Evolutionary conservation across 2,797 vertebrate genomes (phyloP).

Genomic region (Botia almorhae): DNA sequence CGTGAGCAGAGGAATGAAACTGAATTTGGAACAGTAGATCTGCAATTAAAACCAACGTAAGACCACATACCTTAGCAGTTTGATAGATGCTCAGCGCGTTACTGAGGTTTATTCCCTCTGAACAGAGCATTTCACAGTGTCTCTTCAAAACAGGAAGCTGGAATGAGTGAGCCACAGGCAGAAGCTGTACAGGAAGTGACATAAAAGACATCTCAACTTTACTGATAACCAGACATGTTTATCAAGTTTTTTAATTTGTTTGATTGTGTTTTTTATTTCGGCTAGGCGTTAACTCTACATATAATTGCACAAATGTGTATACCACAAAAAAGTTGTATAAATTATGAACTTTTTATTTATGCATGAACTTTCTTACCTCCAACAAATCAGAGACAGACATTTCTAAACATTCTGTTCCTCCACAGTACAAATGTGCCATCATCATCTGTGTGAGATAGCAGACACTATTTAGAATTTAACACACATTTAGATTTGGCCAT

Average conservation of each 20-base stretch:
- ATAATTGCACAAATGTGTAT: not conserved
- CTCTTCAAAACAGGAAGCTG: slow-evolving; percentile 86
- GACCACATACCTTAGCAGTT: slow-evolving; percentile 82
- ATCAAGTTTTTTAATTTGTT: not conserved
- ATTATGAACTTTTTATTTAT: not conserved
- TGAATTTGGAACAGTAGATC: not conserved
- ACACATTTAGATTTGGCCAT: not conserved
- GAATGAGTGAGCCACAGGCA: slow-evolving; percentile 86
- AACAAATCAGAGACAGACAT: slow-evolving; percentile 81
- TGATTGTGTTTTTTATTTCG: not conserved
- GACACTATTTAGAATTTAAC: not conserved
- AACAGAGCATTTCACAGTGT: slow-evolving; percentile 87
- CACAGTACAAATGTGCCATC: slow-evolving; percentile 94
- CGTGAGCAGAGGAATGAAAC: not conserved
- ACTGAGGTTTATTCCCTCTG: slow-evolving; percentile 81
- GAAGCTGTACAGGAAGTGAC: slow-evolving; percentile 72
- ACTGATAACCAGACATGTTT: not conserved
- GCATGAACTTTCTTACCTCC: slow-evolving; percentile 78
- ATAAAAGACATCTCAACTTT: not conserved
- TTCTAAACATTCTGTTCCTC: slow-evolving; percentile 84
- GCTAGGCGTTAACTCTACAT: not conserved
- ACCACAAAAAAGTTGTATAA: not conserved
- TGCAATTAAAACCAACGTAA: not conserved
- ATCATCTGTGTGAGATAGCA: slow-evolving; percentile 75
- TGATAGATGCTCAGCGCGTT: slow-evolving; percentile 84